Conservation (phyloP, 2,888 invertebrate genomes). For the Linnaemya vulpina region DNA sequence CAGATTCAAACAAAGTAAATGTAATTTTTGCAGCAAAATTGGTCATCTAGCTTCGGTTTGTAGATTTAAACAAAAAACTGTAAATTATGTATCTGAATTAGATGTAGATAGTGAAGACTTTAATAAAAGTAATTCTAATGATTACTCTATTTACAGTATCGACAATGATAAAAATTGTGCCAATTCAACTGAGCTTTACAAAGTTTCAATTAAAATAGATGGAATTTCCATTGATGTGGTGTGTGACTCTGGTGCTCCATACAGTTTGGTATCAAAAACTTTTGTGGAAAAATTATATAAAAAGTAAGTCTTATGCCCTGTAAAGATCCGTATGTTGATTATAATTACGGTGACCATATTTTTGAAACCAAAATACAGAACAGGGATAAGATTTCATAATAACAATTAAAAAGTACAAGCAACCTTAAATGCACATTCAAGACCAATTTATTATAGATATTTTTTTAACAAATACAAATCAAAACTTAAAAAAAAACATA, state of each 20-base stretch:
- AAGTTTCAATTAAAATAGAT: slow-evolving; percentile 49
- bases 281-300: slow-evolving; percentile 34
- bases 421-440: no score
- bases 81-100: slow-evolving; percentile 8
- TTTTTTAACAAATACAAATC: no score
- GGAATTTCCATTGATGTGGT: slow-evolving; percentile 38
- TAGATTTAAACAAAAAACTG: no score
- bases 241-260: slow-evolving; percentile 19
- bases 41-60: slow-evolving; percentile 4
- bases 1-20: slow-evolving; percentile 37
- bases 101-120: slow-evolving; percentile 8
- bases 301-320: slow-evolving; percentile 34
- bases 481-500: no score
- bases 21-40: slow-evolving; percentile 44
- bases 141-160: slow-evolving; percentile 50
- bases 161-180: slow-evolving; percentile 2
- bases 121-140: slow-evolving; percentile 12
- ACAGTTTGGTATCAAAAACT: slow-evolving; percentile 34
- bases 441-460: no score
- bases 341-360: no score
- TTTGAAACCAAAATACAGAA: no score
- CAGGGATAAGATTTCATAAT: no score
- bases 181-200: slow-evolving; percentile 54
- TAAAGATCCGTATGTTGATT: slow-evolving; percentile 42
- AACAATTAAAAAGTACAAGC: no score